Evolutionary conservation across 2,888 invertebrate species (phyloP), one percentile per base, ranked within the genome.

Genomic region (Acanthoscelides obtectus): DNA sequence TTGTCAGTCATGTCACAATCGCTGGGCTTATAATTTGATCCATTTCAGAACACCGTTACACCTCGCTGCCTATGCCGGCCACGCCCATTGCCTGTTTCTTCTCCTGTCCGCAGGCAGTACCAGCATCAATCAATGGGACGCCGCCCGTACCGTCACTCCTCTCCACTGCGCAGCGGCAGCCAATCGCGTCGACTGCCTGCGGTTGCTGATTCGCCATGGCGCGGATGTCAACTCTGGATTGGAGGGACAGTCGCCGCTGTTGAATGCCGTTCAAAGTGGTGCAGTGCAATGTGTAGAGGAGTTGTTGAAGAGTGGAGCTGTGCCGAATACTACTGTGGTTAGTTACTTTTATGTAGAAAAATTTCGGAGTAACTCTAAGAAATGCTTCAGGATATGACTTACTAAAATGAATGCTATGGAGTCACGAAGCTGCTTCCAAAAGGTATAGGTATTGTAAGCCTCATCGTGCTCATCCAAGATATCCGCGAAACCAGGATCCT

Each of bases 321-420:
- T 90, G 81, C 92, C 96, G 22, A 94, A 96, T 81, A 93, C 93
- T 72, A 92, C 92, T 22, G 94, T 95, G 88, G 92, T 92, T 81
- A 63, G 27, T 69, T 25, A 63, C 22, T 20, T 63, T 22, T 2
- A 4, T 21, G 20, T 20, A 1, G 17, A 19, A 8, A 45, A 67
- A n/a, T 27, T 5, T 27, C 20, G 45, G 3, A 22, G 0, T 20
- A 63, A 1, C 6, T 17, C 20, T 63, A 69, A n/a, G n/a, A n/a
- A n/a, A n/a, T n/a, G n/a, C n/a, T n/a, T n/a, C n/a, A n/a, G n/a
- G n/a, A n/a, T n/a, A n/a, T n/a, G n/a, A n/a, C n/a, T n/a, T n/a
- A n/a, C n/a, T n/a, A n/a, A n/a, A n/a, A n/a, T n/a, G n/a, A n/a
- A n/a, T n/a, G n/a, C n/a, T n/a, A n/a, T n/a, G n/a, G n/a, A n/a